Evolutionary conservation across 92 coral and sea anemone genomes (phyloP).

Genomic region (Micromussa lordhowensis): DNA sequence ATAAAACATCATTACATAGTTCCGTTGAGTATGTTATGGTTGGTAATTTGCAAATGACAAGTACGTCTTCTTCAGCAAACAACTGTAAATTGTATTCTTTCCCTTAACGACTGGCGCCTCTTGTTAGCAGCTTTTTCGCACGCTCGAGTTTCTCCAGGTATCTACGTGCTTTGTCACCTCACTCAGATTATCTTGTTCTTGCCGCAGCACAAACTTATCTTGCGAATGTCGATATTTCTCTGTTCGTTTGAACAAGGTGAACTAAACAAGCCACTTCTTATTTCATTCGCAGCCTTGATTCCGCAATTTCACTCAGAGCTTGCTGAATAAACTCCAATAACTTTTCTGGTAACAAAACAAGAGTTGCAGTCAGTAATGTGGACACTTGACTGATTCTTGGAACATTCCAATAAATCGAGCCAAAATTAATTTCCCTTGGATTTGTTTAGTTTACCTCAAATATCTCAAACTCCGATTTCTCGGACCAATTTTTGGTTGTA

Average conservation of each 20-base stretch:
- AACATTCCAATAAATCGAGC: too few relatives aligned
- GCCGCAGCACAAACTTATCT: too few relatives aligned
- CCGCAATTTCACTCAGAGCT: conserved; percentile 92
- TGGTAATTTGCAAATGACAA: not conserved
- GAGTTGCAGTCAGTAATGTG: not conserved
- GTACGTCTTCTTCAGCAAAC: not conserved
- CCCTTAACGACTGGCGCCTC: not conserved
- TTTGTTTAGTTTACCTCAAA: too few relatives aligned
- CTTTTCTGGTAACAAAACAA: conserved; percentile 63
- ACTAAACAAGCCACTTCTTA: not conserved
- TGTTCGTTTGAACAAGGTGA: not conserved
- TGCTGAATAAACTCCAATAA: conserved; percentile 85
- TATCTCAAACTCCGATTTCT: too few relatives aligned
- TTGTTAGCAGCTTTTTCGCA: not conserved
- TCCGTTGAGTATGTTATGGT: too few relatives aligned
- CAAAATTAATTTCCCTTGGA: too few relatives aligned
- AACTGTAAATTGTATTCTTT: not conserved
- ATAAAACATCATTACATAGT: too few relatives aligned
- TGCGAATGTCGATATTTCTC: not conserved
- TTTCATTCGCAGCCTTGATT: conserved; percentile 69
- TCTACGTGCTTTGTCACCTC: not conserved
- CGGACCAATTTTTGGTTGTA: too few relatives aligned
- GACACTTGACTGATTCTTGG: not conserved
- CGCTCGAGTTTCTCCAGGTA: not conserved
- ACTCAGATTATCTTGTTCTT: not conserved